Evolutionary conservation across 2,888 invertebrate species (phyloP).

Genomic region (Seladonia tumulorum): DNA sequence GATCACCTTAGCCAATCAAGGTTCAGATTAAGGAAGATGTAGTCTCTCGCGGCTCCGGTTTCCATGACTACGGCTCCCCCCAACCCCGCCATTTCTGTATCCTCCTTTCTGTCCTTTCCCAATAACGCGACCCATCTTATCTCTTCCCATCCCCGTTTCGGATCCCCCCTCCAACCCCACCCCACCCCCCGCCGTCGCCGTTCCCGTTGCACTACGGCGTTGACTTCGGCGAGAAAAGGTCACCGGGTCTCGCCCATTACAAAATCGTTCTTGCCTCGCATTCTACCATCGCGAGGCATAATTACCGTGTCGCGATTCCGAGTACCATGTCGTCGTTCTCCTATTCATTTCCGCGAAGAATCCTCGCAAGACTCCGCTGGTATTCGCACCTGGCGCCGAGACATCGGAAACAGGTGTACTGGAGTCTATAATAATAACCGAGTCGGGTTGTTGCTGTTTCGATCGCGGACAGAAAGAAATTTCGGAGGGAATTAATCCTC

Average conservation of each 20-base stretch:
- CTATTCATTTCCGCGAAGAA: conserved; percentile 6
- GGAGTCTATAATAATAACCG: neutral
- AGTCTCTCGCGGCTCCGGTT: conserved; percentile 68
- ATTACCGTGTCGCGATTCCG: conserved; percentile 9
- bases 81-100: conserved; percentile 57
- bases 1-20: conserved; percentile 71
- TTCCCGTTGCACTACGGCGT: neutral
- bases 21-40: conserved; percentile 72
- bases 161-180: neutral
- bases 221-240: conserved; percentile 50
- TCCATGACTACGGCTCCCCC: conserved; percentile 74
- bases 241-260: conserved; percentile 47
- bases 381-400: neutral
- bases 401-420: neutral
- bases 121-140: conserved; percentile 54
- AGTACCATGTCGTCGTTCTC: neutral
- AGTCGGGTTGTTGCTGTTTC: neutral
- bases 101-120: conserved; percentile 61
- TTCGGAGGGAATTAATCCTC: no score
- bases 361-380: neutral
- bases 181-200: neutral
- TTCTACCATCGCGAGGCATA: conserved; percentile 20
- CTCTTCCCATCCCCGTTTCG: neutral
- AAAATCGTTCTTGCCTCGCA: conserved; percentile 28
- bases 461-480: no score